Percentiles rank a stretch among this genome's conserved stretches.
Evolutionary conservation across 2,113 vertebrate species (phyloP).

Genomic region (Butorides virescens): DNA sequence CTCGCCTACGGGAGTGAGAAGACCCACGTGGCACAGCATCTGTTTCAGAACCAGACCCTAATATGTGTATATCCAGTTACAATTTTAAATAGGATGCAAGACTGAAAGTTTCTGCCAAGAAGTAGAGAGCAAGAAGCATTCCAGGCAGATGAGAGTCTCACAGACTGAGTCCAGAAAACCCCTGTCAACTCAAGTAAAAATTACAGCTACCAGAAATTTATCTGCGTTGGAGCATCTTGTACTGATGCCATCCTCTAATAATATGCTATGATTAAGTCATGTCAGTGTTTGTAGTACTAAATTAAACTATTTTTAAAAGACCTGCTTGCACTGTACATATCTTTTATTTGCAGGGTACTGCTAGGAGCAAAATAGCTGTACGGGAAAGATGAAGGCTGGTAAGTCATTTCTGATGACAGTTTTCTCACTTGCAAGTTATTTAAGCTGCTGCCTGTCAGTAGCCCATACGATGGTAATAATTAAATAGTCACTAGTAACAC

Average conservation of each 20-base stretch:
- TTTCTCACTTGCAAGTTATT: background rate
- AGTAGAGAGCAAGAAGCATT: background rate
- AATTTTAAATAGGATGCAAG: background rate
- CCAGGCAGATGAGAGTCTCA: background rate
- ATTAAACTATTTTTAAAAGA: background rate
- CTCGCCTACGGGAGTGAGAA: background rate
- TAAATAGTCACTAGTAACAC: background rate
- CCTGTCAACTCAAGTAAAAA: background rate
- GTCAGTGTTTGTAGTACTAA: background rate
- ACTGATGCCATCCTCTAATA: background rate
- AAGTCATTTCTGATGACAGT: background rate
- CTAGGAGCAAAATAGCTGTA: background rate
- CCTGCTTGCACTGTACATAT: background rate
- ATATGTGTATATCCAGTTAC: background rate
- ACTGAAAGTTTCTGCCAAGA: background rate
- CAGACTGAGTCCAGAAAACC: background rate
- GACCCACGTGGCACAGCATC: background rate
- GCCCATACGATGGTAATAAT: background rate
- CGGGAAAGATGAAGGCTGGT: background rate
- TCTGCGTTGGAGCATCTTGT: background rate
- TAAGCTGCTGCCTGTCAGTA: background rate
- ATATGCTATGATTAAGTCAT: background rate
- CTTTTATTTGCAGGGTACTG: background rate
- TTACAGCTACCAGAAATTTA: background rate
- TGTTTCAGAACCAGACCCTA: background rate